Percentiles rank a stretch among this genome's conserved stretches.
Evolutionary conservation across 30 jellyfish, hydroid and myxozoan genomes (phyloP).

Genomic region (Chrysaora quinquecirrha): DNA sequence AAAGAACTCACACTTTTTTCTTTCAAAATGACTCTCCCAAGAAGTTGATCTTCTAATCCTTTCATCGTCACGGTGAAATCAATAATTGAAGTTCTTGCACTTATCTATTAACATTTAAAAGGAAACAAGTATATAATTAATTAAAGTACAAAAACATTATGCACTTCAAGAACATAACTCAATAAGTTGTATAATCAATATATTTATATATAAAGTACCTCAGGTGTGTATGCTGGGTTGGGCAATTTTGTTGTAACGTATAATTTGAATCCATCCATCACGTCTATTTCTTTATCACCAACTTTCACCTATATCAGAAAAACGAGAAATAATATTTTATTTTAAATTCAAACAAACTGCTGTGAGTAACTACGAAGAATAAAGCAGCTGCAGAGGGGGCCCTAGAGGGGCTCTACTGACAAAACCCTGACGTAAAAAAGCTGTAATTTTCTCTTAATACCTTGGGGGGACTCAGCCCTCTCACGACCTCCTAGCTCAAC

Average conservation of each 20-base stretch:
- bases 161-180: no score
- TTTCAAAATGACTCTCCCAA: conserved; percentile 81
- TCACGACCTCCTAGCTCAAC: no score
- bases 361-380: neutral
- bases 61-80: conserved; percentile 84
- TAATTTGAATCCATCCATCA: conserved; percentile 79
- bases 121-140: neutral
- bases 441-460: no score
- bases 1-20: conserved; percentile 75
- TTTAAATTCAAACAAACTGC: neutral
- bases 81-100: conserved; percentile 86
- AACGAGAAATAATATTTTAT: neutral
- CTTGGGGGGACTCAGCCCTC: no score
- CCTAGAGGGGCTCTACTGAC: no score
- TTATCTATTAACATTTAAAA: conserved; percentile 36
- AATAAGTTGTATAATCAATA: no score
- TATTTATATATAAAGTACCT: no score
- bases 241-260: conserved; percentile 82
- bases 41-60: conserved; percentile 84
- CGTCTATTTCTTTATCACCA: conserved; percentile 88
- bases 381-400: no score
- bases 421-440: no score
- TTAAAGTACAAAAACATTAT: neutral
- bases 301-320: conserved; percentile 63
- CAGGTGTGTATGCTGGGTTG: conserved; percentile 86